Base-by-base conservation (phyloP, 2,888 invertebrate species). In the Drosophila demipolita region DNA sequence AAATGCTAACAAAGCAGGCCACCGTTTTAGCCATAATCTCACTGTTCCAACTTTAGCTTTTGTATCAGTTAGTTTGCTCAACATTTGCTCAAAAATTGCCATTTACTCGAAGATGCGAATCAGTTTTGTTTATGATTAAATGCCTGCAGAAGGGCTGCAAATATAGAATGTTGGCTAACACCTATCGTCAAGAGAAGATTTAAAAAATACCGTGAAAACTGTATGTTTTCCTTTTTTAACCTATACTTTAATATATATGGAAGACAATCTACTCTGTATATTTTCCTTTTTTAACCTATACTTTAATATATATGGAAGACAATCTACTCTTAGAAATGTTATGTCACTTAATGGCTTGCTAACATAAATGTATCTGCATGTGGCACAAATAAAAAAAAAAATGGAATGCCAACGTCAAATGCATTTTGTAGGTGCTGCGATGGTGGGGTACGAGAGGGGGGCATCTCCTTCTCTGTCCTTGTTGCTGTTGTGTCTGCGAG, bases 371-470 rank as follows among this genome's bases (percentile, higher is more conserved):
- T 23, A 8, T n/a, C 1, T 59, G 48, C 59, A 49, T 35, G 23
- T 57, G 57, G 20, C 26, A 20, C 26, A 68, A 11, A 12, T 8
- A 11, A 23, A 53, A 53, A 38, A 49, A 12, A 23, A 53, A 61
- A 38, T 33, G 32, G 6, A 17, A 35, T 20, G 17, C 9, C 12
- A 62, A n/a, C 3, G 26, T 29, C 33, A 23, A 35, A 64, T 71
- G 73, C 64, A 72, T 5, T 5, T 63, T 20, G 32, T n/a, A 36
- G 35, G n/a, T 55, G n/a, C 45, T 26, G n/a, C 33, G 17, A 55
- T 32, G n/a, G n/a, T n/a, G 36, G 33, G 36, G 33, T 23, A 36
- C 12, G 15, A 26, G 15, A 29, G 15, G 15, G 35, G 4, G 42
- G 45, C 35, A 20, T 17, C 29, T 26, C 17, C 45, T 17, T 11